These are phyloP conservation scores for Montipora cactus DNA, from an alignment of 64 coral and sea anemone species.

Conservation along the genomic window DNA sequence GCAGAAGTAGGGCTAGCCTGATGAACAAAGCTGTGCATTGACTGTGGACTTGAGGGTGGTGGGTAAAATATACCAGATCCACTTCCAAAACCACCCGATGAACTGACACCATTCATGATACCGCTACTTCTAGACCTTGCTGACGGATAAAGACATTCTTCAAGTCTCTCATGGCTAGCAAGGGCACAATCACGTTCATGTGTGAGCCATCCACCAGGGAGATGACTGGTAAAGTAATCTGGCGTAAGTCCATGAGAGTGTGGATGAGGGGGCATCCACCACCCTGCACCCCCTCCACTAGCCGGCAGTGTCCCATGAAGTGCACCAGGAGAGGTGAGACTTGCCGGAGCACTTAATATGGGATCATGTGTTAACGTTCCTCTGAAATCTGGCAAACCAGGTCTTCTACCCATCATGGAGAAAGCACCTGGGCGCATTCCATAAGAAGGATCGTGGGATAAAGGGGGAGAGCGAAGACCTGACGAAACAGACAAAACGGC, in stretches of 20 bases:
- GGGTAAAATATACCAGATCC: slow-evolving; percentile 96
- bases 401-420: slow-evolving; percentile 97
- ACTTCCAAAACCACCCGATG: slow-evolving; percentile 73
- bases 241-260: slow-evolving; percentile 82
- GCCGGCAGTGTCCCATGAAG: slow-evolving; percentile 80
- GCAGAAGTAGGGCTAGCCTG: slow-evolving; percentile 72
- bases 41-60: slow-evolving; percentile 78
- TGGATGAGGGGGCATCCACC: slow-evolving; percentile 93
- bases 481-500: slow-evolving; percentile 57
- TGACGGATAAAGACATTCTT: slow-evolving; percentile 66
- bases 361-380: slow-evolving; percentile 88
- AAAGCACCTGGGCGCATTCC: slow-evolving; percentile 97
- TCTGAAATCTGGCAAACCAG: slow-evolving; percentile 74
- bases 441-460: slow-evolving; percentile 93
- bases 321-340: slow-evolving; percentile 82
- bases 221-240: slow-evolving; percentile 83
- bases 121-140: slow-evolving; percentile 50
- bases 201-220: slow-evolving; percentile 72
- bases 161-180: slow-evolving; percentile 70
- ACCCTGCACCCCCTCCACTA: slow-evolving; percentile 66
- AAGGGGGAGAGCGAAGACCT: slow-evolving; percentile 98
- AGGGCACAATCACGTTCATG: slow-evolving; percentile 87
- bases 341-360: slow-evolving; percentile 81
- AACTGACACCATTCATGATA: slow-evolving; percentile 87
- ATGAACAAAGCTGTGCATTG: slow-evolving; percentile 87